Conservation (phyloP, 2,797 vertebrate species). For the Delichon dasypus region DNA sequence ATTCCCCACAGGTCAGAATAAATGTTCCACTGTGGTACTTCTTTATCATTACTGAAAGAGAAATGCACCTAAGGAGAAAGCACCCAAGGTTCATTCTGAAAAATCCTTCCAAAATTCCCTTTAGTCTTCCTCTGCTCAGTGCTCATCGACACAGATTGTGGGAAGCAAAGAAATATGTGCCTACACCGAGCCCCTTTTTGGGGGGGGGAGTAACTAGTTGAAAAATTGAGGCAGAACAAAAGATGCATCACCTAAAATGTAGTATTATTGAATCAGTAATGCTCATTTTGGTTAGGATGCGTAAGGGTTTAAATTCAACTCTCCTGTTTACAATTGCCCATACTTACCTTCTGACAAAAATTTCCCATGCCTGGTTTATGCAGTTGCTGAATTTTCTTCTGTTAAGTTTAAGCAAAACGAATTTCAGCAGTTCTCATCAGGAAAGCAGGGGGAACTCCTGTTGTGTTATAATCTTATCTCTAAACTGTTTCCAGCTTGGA, state of each 20-base stretch:
- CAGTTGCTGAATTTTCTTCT: conserved; percentile 1
- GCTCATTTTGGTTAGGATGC: not conserved
- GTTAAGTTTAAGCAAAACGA: not conserved
- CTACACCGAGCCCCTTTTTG: not conserved
- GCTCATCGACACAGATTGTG: not conserved
- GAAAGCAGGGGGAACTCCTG: not conserved
- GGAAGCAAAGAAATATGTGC: not conserved
- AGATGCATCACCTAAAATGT: not conserved
- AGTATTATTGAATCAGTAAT: not conserved
- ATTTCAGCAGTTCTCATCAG: not conserved
- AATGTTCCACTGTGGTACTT: conserved; percentile 6
- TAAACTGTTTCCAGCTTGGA: not conserved
- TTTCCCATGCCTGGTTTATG: not conserved
- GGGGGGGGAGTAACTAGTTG: not conserved
- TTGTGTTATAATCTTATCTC: not conserved
- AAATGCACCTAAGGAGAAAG: conserved; percentile 54
- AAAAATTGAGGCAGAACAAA: not conserved
- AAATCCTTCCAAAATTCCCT: conserved; percentile 49
- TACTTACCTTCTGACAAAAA: not conserved
- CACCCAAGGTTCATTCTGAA: conserved; percentile 47
- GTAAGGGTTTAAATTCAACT: not conserved
- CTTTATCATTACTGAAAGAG: conserved; percentile 46
- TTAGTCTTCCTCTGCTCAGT: not conserved
- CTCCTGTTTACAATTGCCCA: not conserved
- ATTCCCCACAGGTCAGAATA: conserved; percentile 38